phyloP scores from a whole-genome alignment of 2,888 invertebrate species.

The Limulus polyphemus region DNA sequence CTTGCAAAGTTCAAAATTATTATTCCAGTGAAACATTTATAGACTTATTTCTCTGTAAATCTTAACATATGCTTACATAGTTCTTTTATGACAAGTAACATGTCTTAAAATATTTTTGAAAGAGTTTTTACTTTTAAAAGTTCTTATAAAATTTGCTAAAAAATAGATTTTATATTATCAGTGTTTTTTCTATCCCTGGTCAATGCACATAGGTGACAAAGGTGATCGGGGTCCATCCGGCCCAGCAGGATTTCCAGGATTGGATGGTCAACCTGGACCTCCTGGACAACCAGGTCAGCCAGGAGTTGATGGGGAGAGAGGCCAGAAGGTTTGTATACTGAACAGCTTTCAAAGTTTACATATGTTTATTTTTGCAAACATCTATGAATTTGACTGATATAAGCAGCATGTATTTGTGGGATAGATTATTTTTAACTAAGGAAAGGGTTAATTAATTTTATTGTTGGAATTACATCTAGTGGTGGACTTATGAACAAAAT shows the following conservation, averaged over 20 bases:
- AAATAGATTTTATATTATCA: background rate
- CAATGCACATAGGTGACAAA: constrained; percentile 18
- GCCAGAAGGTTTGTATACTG: constrained; percentile 21
- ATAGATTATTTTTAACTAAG: background rate
- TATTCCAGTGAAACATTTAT: too few relatives aligned
- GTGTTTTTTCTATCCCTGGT: background rate
- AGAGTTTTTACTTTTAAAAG: too few relatives aligned
- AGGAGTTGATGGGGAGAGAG: constrained; percentile 21
- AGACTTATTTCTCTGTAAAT: too few relatives aligned
- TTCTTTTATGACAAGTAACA: too few relatives aligned
- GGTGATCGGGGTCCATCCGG: constrained; percentile 21
- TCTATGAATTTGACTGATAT: background rate
- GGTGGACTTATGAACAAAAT: too few relatives aligned
- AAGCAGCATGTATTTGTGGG: background rate
- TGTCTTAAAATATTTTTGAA: too few relatives aligned
- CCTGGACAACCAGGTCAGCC: constrained; percentile 21
- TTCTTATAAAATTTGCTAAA: background rate
- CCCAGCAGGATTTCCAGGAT: constrained; percentile 24
- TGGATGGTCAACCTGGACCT: constrained; percentile 24
- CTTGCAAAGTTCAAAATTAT: too few relatives aligned
- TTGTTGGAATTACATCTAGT: too few relatives aligned
- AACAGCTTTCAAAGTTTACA: background rate
- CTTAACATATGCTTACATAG: too few relatives aligned
- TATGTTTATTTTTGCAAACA: background rate
- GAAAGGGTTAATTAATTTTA: too few relatives aligned